Percentiles rank a stretch among this genome's conserved stretches.
Conservation (phyloP, 2,113 vertebrate genomes). For the Poicephalus gulielmi region DNA sequence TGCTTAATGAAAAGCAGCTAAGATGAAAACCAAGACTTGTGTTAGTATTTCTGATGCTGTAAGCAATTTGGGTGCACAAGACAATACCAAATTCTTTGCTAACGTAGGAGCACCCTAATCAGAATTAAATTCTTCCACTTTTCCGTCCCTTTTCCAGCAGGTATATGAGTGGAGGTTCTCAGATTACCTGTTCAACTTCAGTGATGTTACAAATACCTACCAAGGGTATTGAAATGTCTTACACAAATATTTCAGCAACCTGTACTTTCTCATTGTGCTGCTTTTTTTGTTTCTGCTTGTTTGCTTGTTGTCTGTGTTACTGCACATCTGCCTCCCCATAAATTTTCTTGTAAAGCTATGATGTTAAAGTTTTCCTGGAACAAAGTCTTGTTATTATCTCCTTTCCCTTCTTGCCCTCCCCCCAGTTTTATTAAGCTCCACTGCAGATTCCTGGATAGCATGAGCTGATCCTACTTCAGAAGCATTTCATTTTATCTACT, state of each 20-base stretch:
- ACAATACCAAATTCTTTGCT: too few species aligned
- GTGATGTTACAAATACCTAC: not conserved
- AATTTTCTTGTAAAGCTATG: not conserved
- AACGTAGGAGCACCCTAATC: too few species aligned
- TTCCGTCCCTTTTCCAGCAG: not conserved
- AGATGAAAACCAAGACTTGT: not conserved
- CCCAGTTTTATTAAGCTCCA: not conserved
- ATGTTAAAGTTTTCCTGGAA: not conserved
- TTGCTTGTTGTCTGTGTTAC: not conserved
- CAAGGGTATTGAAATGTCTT: not conserved
- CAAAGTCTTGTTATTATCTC: not conserved
- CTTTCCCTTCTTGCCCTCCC: not conserved
- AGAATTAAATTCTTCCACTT: not conserved
- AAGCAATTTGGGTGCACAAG: not conserved
- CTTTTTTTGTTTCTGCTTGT: not conserved
- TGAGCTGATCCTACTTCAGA: not conserved
- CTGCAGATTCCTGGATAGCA: not conserved
- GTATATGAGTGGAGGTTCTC: not conserved
- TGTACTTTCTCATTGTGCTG: not conserved
- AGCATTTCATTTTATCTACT: not conserved
- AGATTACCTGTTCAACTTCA: not conserved
- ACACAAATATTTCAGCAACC: not conserved
- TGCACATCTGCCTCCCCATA: not conserved
- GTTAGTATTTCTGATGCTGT: not conserved
- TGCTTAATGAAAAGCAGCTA: not conserved